Base-by-base conservation (phyloP, 2,888 invertebrate genomes). In the Tinea trinotella region DNA sequence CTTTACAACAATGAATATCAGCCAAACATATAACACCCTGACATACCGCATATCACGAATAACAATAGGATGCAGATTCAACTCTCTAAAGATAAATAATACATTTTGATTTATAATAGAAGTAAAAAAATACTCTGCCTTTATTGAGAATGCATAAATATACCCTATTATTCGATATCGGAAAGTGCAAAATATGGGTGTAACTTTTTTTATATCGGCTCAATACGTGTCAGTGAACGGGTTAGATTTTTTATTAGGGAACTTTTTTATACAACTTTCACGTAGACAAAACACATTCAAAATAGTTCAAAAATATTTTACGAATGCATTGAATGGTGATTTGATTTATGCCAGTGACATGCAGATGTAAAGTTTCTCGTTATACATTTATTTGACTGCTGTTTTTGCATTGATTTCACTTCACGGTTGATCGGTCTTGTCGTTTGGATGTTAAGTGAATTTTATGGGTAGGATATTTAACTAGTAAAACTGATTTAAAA, bases 181-280 rank as follows among this genome's bases (percentile, higher is more conserved):
- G 76, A 81, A 84, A 82, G 83, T 83, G 84, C 85, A 84, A 85
- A 84, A 85, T 85, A 85, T 85, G 85, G 85, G 85, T 85, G 85
- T 82, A 80, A 74, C 83, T 75, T 84, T 82, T n/a, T 82, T 80
- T 81, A 71, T 73, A 69, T 71, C 70, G 64, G 68, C 66, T 80
- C 70, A 77, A 82, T 82, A 71, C 79, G 76, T 82, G 83, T 76
- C 80, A 80, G 74, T 71, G 79, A 75, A 79, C 83, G 85, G 83
- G 83, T 83, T 85, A 77, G 76, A 12, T 55, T 48, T 24, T 19
- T 74, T 79, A 77, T 66, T 70, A 68, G 68, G 81, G 78, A 77
- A 72, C 62, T 59, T 58, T 64, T 74, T 80, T 78, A 78, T 77
- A 73, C 55, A 22, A 50, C 56, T 65, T 60, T 64, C 64, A 60